Evolutionary conservation across 2,888 invertebrate genomes (phyloP).

Genomic region (Rhorus exstirpatorius): DNA sequence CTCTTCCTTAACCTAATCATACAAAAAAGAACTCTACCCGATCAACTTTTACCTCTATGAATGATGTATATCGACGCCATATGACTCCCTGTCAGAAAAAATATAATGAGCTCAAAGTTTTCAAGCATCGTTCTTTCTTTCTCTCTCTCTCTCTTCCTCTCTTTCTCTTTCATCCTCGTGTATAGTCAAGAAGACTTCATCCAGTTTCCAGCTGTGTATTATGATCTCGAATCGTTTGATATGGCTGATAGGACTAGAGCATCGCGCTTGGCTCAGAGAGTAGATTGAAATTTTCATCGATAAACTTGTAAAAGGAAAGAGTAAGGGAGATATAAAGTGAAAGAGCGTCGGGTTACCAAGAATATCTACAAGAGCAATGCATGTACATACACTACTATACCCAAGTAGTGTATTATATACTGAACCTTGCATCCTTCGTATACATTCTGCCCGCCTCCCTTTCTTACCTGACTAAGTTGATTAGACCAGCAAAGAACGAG

Average conservation of each 20-base stretch:
- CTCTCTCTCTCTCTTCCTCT: conserved; percentile 25
- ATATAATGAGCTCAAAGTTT: conserved; percentile 60
- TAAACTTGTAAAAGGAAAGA: conserved; percentile 77
- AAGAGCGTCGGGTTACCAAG: conserved; percentile 44
- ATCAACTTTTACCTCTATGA: conserved; percentile 21
- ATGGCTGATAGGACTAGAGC: conserved; percentile 45
- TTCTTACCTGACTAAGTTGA: conserved; percentile 60
- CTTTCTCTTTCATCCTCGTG: conserved; percentile 45
- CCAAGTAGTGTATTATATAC: conserved; percentile 37
- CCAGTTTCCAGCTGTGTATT: conserved; percentile 51
- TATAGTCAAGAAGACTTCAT: conserved; percentile 51
- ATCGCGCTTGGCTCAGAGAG: conserved; percentile 42
- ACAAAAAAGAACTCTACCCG: background rate
- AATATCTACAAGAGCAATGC: conserved; percentile 38
- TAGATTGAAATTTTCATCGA: conserved; percentile 71
- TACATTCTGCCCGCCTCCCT: conserved; percentile 30
- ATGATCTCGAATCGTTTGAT: conserved; percentile 54
- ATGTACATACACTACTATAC: conserved; percentile 27
- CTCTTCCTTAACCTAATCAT: background rate
- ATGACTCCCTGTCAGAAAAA: conserved; percentile 55
- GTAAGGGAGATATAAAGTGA: conserved; percentile 71
- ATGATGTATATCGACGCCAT: conserved; percentile 27
- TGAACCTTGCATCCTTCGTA: conserved; percentile 32
- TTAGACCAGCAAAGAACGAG: conserved; percentile 58
- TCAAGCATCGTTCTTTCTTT: conserved; percentile 66